Conservation (phyloP, 2,888 invertebrate genomes). For the Phragmatobia fuliginosa region DNA sequence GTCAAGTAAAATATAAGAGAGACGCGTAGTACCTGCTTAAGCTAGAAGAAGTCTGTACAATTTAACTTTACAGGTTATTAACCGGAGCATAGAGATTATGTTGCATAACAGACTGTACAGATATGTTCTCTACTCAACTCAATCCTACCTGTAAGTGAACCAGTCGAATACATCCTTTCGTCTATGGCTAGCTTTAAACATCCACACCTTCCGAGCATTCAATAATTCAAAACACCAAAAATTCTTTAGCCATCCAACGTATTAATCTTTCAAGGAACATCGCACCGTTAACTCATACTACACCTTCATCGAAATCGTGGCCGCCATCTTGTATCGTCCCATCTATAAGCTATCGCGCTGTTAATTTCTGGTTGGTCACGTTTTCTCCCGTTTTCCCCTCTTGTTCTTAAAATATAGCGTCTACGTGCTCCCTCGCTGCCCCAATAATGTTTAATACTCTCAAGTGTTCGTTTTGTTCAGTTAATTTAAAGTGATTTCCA, state of each 20-base stretch:
- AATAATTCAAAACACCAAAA: neutral
- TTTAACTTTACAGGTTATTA: too few relatives aligned
- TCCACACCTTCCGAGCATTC: too few relatives aligned
- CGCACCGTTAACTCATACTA: constrained; percentile 31
- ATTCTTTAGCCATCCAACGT: neutral
- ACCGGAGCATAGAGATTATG: too few relatives aligned
- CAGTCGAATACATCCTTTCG: too few relatives aligned
- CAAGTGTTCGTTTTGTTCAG: constrained; percentile 30
- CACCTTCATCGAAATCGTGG: constrained; percentile 17
- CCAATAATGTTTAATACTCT: constrained; percentile 37
- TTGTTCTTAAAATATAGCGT: constrained; percentile 34
- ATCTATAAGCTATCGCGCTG: constrained; percentile 30
- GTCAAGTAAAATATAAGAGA: too few relatives aligned
- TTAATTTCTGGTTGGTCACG: constrained; percentile 47
- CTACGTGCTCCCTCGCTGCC: constrained; percentile 34
- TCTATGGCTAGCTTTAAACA: too few relatives aligned
- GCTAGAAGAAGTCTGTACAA: too few relatives aligned
- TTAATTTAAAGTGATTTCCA: constrained; percentile 30
- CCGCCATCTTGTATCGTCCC: constrained; percentile 29
- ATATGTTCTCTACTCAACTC: too few relatives aligned
- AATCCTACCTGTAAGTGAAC: too few relatives aligned
- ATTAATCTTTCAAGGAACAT: neutral
- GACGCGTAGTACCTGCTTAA: too few relatives aligned
- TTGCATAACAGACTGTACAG: too few relatives aligned
- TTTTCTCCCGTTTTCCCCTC: constrained; percentile 16